Evolutionary conservation across 2,888 invertebrate species (phyloP), one percentile per base, ranked within the genome.

Genomic region (Microctonus brassicae): DNA sequence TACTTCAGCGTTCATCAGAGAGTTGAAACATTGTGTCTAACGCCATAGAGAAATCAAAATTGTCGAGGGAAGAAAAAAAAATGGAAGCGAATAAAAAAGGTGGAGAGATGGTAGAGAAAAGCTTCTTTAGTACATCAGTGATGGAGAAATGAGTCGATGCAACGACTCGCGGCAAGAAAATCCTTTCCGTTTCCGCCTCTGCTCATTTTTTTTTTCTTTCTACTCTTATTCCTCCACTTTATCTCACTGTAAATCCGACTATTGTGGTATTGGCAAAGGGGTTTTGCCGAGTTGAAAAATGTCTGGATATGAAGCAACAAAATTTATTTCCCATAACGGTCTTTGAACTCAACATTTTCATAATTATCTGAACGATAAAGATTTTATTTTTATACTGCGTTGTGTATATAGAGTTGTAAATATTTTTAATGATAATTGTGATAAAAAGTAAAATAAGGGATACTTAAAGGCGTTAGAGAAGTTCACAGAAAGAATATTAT

Each of bases 131-230:
- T 39, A 22, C 52, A 33, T n/a, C 33, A 70, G 52, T 57, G 66
- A 66, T 63, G 1, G 36, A 58, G 47, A 26, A 39, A 22, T 33
- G 36, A 53, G 70, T 70, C 62, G 61, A 52, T 34, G 36, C 52
- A 63, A 52, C 57, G 53, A 63, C 52, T 70, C 39, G 47, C 33
- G 33, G 67, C 67, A 70, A 69, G 66, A 47, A 63, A 63, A 63
- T 63, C 20, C 63, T 26, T 63, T 63, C 63, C 63, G 63, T 29
- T 63, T 63, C 63, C 42, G 63, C 5, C n/a, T 10, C 22, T 47
- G 29, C 52, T 47, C 26, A 47, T 47, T 47, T n/a, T 7, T 7
- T 17, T n/a, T 47, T 47, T 47, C 17, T 47, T 20, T n/a, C 17
- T n/a, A 20, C 10, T 36, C 1, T 36, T n/a, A 6, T 17, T 47